phyloP scores from a whole-genome alignment of 2,888 invertebrate genomes.

The Nineta flava region DNA sequence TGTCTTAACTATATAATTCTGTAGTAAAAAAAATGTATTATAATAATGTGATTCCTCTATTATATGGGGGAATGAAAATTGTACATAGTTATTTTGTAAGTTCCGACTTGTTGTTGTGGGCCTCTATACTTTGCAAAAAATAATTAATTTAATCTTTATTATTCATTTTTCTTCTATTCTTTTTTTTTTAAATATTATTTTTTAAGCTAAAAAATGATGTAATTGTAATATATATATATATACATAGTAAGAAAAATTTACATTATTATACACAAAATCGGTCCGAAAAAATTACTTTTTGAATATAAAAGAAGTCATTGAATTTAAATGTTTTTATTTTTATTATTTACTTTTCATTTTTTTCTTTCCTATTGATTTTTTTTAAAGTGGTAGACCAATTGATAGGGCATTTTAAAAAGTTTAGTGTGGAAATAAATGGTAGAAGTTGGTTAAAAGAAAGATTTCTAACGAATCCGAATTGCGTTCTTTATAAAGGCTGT shows the following conservation, averaged over 20 bases:
- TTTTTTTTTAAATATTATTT: neutral
- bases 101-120: neutral
- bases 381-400: too few relatives aligned
- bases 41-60: neutral
- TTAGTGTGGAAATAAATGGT: too few relatives aligned
- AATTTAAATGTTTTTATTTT: neutral
- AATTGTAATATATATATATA: neutral
- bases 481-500: too few relatives aligned
- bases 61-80: neutral
- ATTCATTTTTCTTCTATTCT: neutral
- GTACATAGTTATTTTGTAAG: neutral
- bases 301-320: neutral
- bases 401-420: too few relatives aligned
- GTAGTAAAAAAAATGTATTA: neutral
- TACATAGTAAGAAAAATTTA: neutral
- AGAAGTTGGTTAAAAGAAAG: too few relatives aligned
- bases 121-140: neutral
- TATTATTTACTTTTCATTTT: too few relatives aligned
- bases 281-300: neutral
- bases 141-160: neutral
- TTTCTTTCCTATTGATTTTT: too few relatives aligned
- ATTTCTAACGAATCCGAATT: too few relatives aligned
- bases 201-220: neutral
- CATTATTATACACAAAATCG: neutral
- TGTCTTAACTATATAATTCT: neutral